Percentiles rank a stretch among this genome's conserved stretches.
These are phyloP conservation scores for Sitta carolinensis DNA, from an alignment of 2,797 vertebrate genomes.

Conservation along the genomic window DNA sequence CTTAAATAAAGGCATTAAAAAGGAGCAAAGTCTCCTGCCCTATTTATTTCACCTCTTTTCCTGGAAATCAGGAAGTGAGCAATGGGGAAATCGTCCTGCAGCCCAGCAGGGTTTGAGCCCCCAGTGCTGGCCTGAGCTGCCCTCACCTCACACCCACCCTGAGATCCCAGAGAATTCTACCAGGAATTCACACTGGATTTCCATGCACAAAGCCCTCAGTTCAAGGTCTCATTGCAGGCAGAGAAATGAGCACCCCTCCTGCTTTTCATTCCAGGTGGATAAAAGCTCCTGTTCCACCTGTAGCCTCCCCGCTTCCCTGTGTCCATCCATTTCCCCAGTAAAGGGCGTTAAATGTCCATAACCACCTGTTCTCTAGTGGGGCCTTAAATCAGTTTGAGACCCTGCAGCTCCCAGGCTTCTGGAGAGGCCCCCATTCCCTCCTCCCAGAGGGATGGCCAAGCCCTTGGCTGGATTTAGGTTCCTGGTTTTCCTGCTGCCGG, in stretches of 20 bases:
- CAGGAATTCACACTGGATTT: neutral
- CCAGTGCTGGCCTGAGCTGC: neutral
- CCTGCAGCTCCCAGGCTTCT: neutral
- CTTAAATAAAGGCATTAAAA: no score
- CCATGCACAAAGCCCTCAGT: neutral
- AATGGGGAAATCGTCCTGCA: neutral
- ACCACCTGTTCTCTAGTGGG: neutral
- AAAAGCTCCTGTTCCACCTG: neutral
- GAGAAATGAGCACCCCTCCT: neutral
- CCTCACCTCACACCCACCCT: neutral
- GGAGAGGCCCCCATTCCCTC: neutral
- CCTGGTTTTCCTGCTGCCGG: neutral
- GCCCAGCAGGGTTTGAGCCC: neutral
- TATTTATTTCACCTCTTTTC: no score
- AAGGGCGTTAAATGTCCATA: neutral
- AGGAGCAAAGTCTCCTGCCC: no score
- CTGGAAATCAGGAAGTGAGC: rapidly evolving
- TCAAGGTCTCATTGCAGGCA: neutral
- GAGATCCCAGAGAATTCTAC: neutral
- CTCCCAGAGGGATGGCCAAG: neutral
- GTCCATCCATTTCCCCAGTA: neutral
- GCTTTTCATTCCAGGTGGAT: neutral
- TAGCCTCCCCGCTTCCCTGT: neutral
- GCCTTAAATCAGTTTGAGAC: neutral
- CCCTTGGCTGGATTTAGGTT: neutral